These are phyloP conservation scores for Ammodytes marinus DNA, from an alignment of 2,113 vertebrate genomes.

Conservation along the genomic window DNA sequence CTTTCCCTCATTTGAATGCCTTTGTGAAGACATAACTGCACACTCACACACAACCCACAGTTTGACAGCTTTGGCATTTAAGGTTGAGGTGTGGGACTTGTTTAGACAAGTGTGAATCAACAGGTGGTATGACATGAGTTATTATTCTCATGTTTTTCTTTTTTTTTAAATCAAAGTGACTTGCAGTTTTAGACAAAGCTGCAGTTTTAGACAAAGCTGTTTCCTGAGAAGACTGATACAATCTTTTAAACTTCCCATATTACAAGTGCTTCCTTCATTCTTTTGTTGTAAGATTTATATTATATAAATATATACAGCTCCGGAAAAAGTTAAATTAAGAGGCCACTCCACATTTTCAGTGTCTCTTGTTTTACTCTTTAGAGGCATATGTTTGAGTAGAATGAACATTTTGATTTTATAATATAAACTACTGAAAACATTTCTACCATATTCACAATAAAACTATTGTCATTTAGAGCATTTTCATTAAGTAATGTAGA, in stretches of 20 bases:
- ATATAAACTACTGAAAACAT: no score
- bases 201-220: neutral
- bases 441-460: no score
- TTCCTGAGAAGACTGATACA: neutral
- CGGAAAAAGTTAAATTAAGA: no score
- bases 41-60: constrained; percentile 17
- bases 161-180: constrained; percentile 17
- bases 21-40: constrained; percentile 2
- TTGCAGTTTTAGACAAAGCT: neutral
- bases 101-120: constrained; percentile 33
- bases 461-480: no score
- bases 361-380: no score
- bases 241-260: neutral
- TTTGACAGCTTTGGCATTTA: constrained; percentile 43
- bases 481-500: no score
- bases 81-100: constrained; percentile 45
- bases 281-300: no score
- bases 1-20: neutral
- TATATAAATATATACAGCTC: no score
- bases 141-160: neutral
- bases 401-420: no score
- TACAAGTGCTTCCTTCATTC: no score
- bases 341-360: no score
- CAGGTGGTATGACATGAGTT: constrained; percentile 16
- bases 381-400: no score